Evolutionary conservation across 2,113 vertebrate genomes (phyloP).

Genomic region (Emydura subglobosa): DNA sequence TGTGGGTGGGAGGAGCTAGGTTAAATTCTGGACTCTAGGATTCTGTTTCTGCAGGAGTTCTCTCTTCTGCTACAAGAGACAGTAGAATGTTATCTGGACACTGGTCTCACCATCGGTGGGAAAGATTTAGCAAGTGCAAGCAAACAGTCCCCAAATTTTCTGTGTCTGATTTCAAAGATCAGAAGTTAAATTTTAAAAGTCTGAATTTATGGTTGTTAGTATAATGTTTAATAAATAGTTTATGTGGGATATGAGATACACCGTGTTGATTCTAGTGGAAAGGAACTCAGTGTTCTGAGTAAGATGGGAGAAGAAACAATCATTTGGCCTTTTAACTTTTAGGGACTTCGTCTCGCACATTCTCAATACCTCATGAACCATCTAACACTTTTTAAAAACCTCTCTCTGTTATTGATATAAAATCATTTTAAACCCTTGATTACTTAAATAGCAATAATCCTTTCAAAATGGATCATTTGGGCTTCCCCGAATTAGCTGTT

Average conservation of each 20-base stretch:
- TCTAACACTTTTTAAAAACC: background rate
- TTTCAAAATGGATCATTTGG: conserved; percentile 18
- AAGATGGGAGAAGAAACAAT: background rate
- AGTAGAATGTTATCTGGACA: accelerated
- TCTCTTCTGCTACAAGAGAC: accelerated
- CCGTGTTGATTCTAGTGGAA: background rate
- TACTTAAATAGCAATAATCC: background rate
- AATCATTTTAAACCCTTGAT: background rate
- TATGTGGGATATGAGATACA: background rate
- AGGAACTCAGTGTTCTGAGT: background rate
- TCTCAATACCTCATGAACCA: conserved; percentile 25
- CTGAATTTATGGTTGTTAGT: background rate
- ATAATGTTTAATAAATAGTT: background rate
- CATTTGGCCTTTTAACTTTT: background rate
- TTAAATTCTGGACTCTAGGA: background rate
- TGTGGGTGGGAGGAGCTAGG: background rate
- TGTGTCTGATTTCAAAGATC: background rate
- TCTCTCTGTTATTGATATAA: background rate
- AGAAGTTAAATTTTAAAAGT: background rate
- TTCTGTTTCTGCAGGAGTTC: background rate
- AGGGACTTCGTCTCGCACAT: background rate
- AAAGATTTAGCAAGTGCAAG: background rate
- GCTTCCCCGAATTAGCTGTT: background rate
- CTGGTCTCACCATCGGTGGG: background rate
- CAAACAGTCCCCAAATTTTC: background rate